Evolutionary conservation across 2,888 invertebrate species (phyloP), one percentile per base, ranked within the genome.

Genomic region (Andrena marginata): DNA sequence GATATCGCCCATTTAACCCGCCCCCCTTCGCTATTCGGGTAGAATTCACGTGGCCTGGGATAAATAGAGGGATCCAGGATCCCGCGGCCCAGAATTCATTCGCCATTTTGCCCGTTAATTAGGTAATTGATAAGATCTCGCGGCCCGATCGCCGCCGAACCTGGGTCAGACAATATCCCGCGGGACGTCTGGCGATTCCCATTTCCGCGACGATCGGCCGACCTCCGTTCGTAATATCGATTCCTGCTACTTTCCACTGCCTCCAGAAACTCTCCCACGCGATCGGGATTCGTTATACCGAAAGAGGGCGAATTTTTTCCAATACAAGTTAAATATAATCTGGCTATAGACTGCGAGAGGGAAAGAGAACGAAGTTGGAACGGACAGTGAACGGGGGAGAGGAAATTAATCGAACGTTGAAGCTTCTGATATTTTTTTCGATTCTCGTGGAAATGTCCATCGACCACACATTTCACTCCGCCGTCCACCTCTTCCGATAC

Each of bases 31-130:
- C 2, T 63, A 35, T 31, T 69, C 77, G 76, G 16, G 68, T 67
- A 23, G 83, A 75, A 80, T 80, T 83, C 80, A 80, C 69, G 65
- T 77, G 65, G 77, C 71, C 80, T 71, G 84, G 42, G 56, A 49
- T 67, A 77, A 79, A 82, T 82, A 82, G 79, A 79, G 67, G 59
- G 82, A 73, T 26, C 71, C 54, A 49, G 62, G 65, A 31, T 42
- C 54, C 59, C 76, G n/a, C 42, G 33, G 63, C 29, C 16, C 23
- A 63, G 77, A 69, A 59, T 65, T 64, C 67, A 6, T 56, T 80
- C 69, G 10, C 68, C 23, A 29, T 54, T 73, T 48, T 65, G n/a
- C 13, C 26, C 13, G 51, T 48, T 20, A 42, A 29, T 72, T 77
- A 77, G 68, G 77, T 77, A 77, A 80, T 80, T 72, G 80, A 77